Evolutionary conservation across 2,113 vertebrate species (phyloP), one percentile per base, ranked within the genome.

Genomic region (Cololabis saira): DNA sequence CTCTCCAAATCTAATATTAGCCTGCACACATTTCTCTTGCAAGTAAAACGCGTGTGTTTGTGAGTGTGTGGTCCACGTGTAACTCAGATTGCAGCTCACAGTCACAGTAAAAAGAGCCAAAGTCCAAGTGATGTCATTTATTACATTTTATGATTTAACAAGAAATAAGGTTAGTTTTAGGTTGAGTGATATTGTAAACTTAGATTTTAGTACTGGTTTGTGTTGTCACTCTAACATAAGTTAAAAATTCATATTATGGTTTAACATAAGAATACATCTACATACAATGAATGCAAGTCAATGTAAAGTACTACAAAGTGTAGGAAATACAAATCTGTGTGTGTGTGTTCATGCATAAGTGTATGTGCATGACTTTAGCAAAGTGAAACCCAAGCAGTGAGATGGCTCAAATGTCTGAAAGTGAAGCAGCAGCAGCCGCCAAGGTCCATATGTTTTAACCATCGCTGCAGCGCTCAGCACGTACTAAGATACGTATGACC

Each of bases 1-100:
- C 76, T 84, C 84, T 77, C 71, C 43, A 81, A 74, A 76, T 91
- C 94, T 96, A 95, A 94, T 91, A 94, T 94, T 93, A 96, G 94
- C 60, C 68, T 2, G 3, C 73, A 86, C 91, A 91, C 80, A 85
- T 90, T 93, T 94, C 88, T 89, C 90, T 79, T 42, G 81, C 47
- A 71, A 78, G 73, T 82, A 79, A 58, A 74, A 69, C 40, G 14
- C 56, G 48, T 65, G 47, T 61, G 50, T 24, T n/a, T 69, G 63
- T 57, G 52, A 47, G 12, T 43, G 22, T n/a, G 64, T 67, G 54
- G 33, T 63, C 12, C 37, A 45, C 13, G 16, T 24, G 7, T 45
- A 30, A 30, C 57, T 47, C 42, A 27, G 11, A 10, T 27, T 59
- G 15, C 9, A 43, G 14, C 30, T 3, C 8, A 4, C 30, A 30